These are phyloP conservation scores for Archivesica marissinica DNA, from an alignment of 1,140 invertebrate species.

Conservation along the genomic window DNA sequence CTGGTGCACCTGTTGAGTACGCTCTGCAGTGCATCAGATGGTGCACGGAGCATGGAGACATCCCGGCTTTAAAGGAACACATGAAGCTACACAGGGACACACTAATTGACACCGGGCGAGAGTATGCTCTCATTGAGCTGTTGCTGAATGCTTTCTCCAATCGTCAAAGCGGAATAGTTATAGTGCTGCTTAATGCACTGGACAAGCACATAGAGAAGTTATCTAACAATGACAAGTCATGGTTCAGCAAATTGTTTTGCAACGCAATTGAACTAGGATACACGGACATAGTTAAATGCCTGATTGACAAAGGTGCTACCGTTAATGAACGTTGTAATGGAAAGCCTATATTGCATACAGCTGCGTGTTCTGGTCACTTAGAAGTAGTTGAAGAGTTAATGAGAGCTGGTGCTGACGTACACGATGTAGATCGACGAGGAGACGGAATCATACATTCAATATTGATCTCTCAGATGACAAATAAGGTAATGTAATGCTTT, in stretches of 20 bases:
- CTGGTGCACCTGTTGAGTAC: neutral
- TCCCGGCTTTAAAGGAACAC: neutral
- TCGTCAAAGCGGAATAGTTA: neutral
- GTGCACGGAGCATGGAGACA: slow-evolving; percentile 15
- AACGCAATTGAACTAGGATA: slow-evolving; percentile 15
- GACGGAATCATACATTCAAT: slow-evolving; percentile 4
- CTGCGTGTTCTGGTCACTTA: slow-evolving; percentile 3
- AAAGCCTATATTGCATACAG: slow-evolving; percentile 38
- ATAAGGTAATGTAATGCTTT: no score
- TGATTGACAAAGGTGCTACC: slow-evolving; percentile 20
- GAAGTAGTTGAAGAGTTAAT: slow-evolving; percentile 5
- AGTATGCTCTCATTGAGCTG: neutral
- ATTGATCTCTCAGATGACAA: slow-evolving; percentile 3
- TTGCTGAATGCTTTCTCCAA: neutral
- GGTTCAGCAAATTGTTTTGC: slow-evolving; percentile 31
- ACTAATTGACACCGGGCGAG: neutral
- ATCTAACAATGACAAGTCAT: neutral
- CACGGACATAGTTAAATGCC: neutral
- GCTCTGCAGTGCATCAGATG: slow-evolving; percentile 24
- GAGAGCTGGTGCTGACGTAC: slow-evolving; percentile 14
- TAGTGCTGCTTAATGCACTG: neutral
- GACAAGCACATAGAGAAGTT: neutral
- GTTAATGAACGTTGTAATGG: slow-evolving; percentile 9
- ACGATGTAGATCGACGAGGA: slow-evolving; percentile 6
- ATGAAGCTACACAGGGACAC: neutral